phyloP scores from a whole-genome alignment of 2,888 invertebrate species.

The Antheraea assamensis region DNA sequence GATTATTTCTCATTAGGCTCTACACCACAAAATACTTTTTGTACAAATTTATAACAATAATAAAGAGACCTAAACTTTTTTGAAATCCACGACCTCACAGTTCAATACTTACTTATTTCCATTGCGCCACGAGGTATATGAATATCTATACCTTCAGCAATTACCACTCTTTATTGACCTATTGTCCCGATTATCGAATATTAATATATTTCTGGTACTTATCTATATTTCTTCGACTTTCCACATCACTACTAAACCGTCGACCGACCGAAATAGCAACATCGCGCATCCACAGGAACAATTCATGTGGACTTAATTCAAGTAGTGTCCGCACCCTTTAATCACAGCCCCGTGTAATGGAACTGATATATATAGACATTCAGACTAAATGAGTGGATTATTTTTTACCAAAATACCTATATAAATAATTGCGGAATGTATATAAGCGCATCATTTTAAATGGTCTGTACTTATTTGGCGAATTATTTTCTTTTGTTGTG shows the following conservation, averaged over 20 bases:
- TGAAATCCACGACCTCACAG: no score
- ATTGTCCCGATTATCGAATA: background rate
- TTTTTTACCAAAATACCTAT: background rate
- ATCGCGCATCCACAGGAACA: conserved; percentile 39
- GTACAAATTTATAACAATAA: no score
- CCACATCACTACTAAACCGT: background rate
- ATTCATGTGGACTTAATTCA: conserved; percentile 38
- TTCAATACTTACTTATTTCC: no score
- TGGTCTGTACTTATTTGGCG: no score
- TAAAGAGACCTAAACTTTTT: no score
- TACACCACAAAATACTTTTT: no score
- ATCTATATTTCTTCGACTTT: background rate
- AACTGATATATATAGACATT: conserved; percentile 30
- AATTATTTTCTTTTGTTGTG: no score
- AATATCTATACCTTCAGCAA: background rate
- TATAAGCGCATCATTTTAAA: no score
- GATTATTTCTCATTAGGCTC: no score
- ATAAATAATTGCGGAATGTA: background rate
- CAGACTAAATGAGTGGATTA: conserved; percentile 1
- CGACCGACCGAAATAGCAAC: conserved; percentile 36
- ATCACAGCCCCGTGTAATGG: conserved; percentile 35
- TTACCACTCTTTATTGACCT: background rate
- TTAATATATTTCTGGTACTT: background rate
- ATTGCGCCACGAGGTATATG: no score
- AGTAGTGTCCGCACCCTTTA: conserved; percentile 29